Evolutionary conservation across 64 coral and sea anemone genomes (phyloP).

Genomic region (Stichodactyla mertensii): DNA sequence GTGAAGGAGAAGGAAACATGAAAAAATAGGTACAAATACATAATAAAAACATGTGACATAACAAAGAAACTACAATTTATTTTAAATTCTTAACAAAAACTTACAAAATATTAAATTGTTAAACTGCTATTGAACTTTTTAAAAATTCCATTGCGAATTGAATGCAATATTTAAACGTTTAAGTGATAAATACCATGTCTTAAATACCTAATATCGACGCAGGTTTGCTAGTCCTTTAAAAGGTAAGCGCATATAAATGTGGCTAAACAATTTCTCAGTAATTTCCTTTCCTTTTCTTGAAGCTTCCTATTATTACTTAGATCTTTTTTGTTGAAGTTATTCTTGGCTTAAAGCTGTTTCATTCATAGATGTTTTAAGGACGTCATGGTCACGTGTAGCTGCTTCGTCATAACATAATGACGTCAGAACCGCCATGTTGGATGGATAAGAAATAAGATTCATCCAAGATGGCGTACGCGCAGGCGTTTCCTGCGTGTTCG

Average conservation of each 20-base stretch:
- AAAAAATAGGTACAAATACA: background rate
- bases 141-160: background rate
- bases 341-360: too few relatives aligned
- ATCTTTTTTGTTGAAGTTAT: too few relatives aligned
- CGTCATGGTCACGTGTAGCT: too few relatives aligned
- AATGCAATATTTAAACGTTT: background rate
- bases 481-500: too few relatives aligned
- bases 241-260: background rate
- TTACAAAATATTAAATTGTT: constrained; percentile 7
- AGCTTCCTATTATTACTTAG: background rate
- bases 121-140: background rate
- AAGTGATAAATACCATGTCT: background rate
- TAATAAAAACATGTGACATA: background rate
- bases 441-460: too few relatives aligned
- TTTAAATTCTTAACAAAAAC: background rate
- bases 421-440: too few relatives aligned
- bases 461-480: too few relatives aligned
- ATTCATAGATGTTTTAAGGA: too few relatives aligned
- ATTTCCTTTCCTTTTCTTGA: background rate
- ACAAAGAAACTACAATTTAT: constrained; percentile 6
- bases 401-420: too few relatives aligned
- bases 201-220: background rate
- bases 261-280: too few relatives aligned
- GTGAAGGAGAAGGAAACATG: too few relatives aligned
- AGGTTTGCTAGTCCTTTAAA: background rate